phyloP scores from a whole-genome alignment of 1,140 invertebrate species.

The Solen grandis region DNA sequence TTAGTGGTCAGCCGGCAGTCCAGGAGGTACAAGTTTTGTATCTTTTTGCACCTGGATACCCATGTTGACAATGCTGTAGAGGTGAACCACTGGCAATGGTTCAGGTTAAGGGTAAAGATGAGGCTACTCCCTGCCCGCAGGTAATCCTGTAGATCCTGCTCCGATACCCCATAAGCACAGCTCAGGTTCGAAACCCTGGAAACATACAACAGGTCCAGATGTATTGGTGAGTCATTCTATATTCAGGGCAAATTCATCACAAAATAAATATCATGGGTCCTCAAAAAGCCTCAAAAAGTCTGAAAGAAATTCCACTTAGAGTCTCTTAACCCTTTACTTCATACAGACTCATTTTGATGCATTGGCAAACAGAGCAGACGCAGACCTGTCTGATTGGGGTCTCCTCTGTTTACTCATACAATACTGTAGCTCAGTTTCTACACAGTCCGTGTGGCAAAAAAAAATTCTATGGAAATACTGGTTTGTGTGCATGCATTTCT shows the following conservation, averaged over 20 bases:
- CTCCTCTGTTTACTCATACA: too few relatives aligned
- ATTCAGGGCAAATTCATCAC: neutral
- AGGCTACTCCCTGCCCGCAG: conserved; percentile 30
- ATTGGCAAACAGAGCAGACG: too few relatives aligned
- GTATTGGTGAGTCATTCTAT: neutral
- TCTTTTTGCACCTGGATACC: conserved; percentile 59
- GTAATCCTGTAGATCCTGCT: conserved; percentile 52
- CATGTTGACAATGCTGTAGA: conserved; percentile 47
- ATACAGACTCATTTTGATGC: neutral
- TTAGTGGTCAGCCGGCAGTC: conserved; percentile 61
- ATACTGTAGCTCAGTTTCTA: too few relatives aligned
- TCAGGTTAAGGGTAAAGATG: conserved; percentile 67
- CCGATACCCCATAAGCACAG: conserved; percentile 49
- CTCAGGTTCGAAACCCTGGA: conserved; percentile 43
- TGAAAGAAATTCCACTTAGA: neutral
- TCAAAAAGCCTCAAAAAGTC: neutral
- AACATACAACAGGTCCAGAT: neutral
- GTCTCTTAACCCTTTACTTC: neutral
- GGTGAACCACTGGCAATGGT: conserved; percentile 70
- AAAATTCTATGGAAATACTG: too few relatives aligned
- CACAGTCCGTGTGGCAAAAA: too few relatives aligned
- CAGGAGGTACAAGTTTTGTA: conserved; percentile 61
- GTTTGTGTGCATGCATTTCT: too few relatives aligned
- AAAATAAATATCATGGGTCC: neutral
- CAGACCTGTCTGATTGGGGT: too few relatives aligned